Base-by-base conservation (phyloP, 2,888 invertebrate genomes). In the Endomychus coccineus region DNA sequence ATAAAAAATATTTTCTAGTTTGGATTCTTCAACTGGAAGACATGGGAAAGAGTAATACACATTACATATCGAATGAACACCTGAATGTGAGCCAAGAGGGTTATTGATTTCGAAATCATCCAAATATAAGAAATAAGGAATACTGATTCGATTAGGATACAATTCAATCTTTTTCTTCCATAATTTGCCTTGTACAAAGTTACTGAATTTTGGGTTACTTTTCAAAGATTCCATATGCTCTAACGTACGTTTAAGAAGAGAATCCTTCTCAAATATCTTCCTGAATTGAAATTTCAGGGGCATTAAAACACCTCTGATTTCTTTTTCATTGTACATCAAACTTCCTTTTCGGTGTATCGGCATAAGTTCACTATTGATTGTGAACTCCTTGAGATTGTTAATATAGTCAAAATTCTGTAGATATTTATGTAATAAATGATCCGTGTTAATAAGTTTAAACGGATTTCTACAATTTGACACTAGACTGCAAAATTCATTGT, bases 101-200 rank as follows among this genome's bases (percentile, higher is more conserved):
- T 50, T 48, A 27, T 48, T 51, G 14, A 50, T 49, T 48, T 52
- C 52, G 23, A 48, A 49, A 42, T 49, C 50, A 39, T 52, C 47
- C n/a, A 46, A 32, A 27, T 46, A 48, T 10, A 34, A 4, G 10
- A 25, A 25, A 27, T 34, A 34, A 6, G 34, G 27, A 23, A 34
- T 24, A 27, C 22, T n/a, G 28, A 15, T 10, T 27, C 5, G 12
- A 24, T 17, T 28, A 12, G 39, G 32, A 27, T 30, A 23, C 12
- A 32, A 3, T 19, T 16, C 7, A 15, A 25, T 29, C 29, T 42
- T 44, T 14, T 31, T 23, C 13, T 44, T 36, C 38, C 38, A 44
- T 22, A 38, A 36, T n/a, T 32, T 19, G 15, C 42, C 34, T 16
- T 39, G 35, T 19, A 42, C 14, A 21, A 41, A 40, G 34, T 42